Percentiles rank a stretch among this genome's conserved stretches.
Conservation (phyloP, 2,797 vertebrate species). For the Menidia menidia region DNA sequence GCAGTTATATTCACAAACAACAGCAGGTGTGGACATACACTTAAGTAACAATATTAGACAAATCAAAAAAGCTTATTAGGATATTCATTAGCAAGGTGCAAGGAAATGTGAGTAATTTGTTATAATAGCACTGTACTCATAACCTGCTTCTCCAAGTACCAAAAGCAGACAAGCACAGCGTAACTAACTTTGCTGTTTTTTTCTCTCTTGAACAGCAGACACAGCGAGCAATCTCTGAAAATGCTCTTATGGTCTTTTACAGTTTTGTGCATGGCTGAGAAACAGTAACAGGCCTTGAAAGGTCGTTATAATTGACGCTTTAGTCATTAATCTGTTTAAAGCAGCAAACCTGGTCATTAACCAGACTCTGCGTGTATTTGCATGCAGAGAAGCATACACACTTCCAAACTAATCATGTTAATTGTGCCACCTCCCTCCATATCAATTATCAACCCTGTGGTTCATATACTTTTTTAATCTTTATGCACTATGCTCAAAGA, state of each 20-base stretch:
- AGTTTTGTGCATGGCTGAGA: background rate
- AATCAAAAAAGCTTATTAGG: slow-evolving; percentile 21
- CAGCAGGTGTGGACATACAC: slow-evolving; percentile 27
- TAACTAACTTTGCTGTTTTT: background rate
- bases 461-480: background rate
- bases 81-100: background rate
- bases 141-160: background rate
- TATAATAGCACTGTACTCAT: background rate
- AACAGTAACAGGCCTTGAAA: background rate
- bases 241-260: background rate
- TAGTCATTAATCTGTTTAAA: background rate
- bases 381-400: background rate
- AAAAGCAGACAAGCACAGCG: background rate
- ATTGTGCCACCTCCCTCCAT: background rate
- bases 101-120: background rate
- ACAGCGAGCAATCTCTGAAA: no score
- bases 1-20: slow-evolving; percentile 32
- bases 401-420: background rate
- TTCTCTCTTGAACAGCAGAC: no score
- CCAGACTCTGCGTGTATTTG: background rate
- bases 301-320: background rate
- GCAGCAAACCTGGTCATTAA: background rate
- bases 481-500: background rate
- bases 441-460: background rate
- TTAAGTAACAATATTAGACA: slow-evolving; percentile 25